These are phyloP conservation scores for Drepanosiphum platanoidis DNA, from an alignment of 2,888 invertebrate genomes.

Conservation along the genomic window DNA sequence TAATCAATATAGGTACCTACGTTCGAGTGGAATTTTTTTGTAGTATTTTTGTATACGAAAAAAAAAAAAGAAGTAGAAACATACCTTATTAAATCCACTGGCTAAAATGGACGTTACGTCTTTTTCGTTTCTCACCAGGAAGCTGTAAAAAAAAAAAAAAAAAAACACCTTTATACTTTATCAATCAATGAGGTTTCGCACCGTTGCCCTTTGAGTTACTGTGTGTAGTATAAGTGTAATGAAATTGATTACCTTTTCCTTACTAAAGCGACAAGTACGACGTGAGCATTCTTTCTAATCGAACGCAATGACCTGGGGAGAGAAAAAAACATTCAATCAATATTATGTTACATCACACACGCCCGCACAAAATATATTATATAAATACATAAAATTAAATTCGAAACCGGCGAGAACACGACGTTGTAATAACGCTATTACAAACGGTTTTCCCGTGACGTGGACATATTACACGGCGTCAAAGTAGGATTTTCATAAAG, in stretches of 20 bases:
- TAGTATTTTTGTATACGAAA: no score
- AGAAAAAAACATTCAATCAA: slow-evolving; percentile 29
- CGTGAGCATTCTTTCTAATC: slow-evolving; percentile 64
- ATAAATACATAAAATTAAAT: no score
- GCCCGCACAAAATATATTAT: neutral
- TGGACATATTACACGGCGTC: no score
- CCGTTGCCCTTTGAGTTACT: slow-evolving; percentile 1
- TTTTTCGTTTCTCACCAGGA: slow-evolving; percentile 84
- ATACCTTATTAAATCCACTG: slow-evolving; percentile 89
- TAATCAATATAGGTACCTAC: no score
- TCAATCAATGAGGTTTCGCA: slow-evolving; percentile 32
- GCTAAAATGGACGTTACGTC: slow-evolving; percentile 80
- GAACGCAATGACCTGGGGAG: slow-evolving; percentile 64
- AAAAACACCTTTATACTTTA: slow-evolving; percentile 50
- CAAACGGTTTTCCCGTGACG: neutral
- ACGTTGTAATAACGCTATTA: neutral
- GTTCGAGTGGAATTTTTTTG: no score
- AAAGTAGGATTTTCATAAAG: no score
- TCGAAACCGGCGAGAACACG: neutral
- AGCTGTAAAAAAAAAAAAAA: slow-evolving; percentile 74
- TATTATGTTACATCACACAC: neutral
- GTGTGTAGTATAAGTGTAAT: slow-evolving; percentile 31
- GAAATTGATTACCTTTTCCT: slow-evolving; percentile 80
- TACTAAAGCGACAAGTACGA: slow-evolving; percentile 81
- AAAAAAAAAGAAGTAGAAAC: no score